Percentiles rank a stretch among this genome's conserved stretches.
Conservation (phyloP, 2,888 invertebrate species). For the Neuroscelio doddi region DNA sequence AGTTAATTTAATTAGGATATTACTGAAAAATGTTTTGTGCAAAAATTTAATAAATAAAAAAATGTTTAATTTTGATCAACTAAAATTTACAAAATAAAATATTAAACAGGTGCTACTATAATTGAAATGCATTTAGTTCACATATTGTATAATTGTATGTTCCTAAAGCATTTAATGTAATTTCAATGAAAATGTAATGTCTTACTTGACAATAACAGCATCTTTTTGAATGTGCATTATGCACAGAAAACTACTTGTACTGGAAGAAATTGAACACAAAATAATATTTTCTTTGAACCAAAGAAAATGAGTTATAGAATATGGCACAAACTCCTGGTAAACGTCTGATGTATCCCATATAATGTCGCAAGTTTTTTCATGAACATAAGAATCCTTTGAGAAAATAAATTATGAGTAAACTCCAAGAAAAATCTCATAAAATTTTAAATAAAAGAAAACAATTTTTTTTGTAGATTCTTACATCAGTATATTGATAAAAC, state of each 20-base stretch:
- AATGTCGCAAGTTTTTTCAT: conserved; percentile 52
- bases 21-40: too few species aligned
- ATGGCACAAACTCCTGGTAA: conserved; percentile 48
- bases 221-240: conserved; percentile 52
- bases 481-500: conserved; percentile 55
- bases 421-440: conserved; percentile 2
- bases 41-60: too few species aligned
- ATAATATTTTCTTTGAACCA: conserved; percentile 74
- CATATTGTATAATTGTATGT: too few species aligned
- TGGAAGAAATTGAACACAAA: conserved; percentile 66
- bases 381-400: conserved; percentile 62
- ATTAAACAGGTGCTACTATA: too few species aligned
- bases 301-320: conserved; percentile 74
- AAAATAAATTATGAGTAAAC: conserved; percentile 10
- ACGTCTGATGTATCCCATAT: conserved; percentile 49
- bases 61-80: too few species aligned
- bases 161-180: too few species aligned
- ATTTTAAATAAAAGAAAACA: conserved; percentile 17
- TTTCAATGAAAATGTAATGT: too few species aligned
- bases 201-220: too few species aligned
- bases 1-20: too few species aligned
- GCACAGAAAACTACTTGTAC: not conserved
- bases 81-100: too few species aligned
- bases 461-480: conserved; percentile 48
- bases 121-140: too few species aligned